A percentile compares a stretch with the other conserved stretches of the same genome.
Evolutionary conservation across 2,888 invertebrate species (phyloP).

Genomic region (Eupithecia pulchellata): DNA sequence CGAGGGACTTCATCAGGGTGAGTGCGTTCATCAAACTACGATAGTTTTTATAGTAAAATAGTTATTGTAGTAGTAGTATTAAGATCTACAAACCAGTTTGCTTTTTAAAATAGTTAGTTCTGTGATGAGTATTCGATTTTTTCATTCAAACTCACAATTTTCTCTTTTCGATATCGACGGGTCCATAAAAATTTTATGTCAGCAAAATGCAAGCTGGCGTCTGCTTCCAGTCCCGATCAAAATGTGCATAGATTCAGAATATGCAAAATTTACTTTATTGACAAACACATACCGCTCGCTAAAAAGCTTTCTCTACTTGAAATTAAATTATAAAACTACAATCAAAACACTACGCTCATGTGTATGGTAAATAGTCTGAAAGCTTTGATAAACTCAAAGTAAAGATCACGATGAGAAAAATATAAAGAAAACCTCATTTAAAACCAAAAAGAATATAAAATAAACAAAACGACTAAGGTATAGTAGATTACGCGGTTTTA

Average conservation of each 20-base stretch:
- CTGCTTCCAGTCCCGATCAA: conserved; percentile 24
- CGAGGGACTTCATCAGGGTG: no score
- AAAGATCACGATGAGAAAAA: conserved; percentile 31
- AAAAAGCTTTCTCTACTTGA: neutral
- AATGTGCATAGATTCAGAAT: conserved; percentile 3
- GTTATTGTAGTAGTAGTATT: neutral
- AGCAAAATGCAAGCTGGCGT: conserved; percentile 41
- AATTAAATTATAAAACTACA: neutral
- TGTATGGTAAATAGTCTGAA: neutral
- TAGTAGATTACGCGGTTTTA: conserved; percentile 55
- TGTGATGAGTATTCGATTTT: conserved; percentile 50
- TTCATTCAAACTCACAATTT: conserved; percentile 17
- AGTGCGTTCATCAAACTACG: no score
- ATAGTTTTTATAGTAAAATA: no score
- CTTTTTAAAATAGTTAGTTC: conserved; percentile 13
- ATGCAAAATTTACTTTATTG: neutral
- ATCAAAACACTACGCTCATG: neutral
- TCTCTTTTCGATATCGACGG: conserved; percentile 31
- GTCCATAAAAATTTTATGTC: conserved; percentile 44
- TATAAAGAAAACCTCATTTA: conserved; percentile 13
- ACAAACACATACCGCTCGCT: neutral
- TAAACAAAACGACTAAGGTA: conserved; percentile 25
- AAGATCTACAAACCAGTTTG: neutral
- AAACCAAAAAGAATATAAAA: conserved; percentile 12
- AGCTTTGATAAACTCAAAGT: neutral